Base-by-base conservation (phyloP, 2,888 invertebrate species). In the Trypoxylon attenuatum region DNA sequence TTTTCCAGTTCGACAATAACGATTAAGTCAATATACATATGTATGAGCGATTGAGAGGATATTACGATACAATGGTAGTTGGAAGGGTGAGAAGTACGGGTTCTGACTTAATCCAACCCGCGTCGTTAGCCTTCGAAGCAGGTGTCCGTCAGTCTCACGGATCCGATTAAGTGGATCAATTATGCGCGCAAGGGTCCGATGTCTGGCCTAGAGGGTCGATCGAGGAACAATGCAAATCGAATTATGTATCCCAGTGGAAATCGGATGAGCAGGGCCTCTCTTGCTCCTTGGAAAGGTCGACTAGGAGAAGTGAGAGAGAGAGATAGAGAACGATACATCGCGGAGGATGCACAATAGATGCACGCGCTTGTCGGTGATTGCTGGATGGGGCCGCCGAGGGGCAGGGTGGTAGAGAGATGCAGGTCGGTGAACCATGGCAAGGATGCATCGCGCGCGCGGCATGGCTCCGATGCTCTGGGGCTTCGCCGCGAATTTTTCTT, bases 151-250 rank as follows among this genome's bases (percentile, higher is more conserved):
- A 67, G 70, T 75, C 71, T 69, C 72, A 78, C 78, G 62, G 52
- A 45, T 50, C 43, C 63, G 72, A 76, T 77, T 75, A 73, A 69
- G 77, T 75, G 79, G 80, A 81, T 84, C 81, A 84, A 84, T 83
- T 82, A 82, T 80, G 79, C 72, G 82, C 80, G 82, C 77, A 73
- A 80, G 73, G 59, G 70, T 60, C 1, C 55, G 71, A 66, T 72
- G 78, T 63, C 71, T 73, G 77, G 52, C 41, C 52, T 57, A 50
- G 50, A 63, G 49, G 45, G 68, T 62, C 66, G 77, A 78, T 79
- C 69, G 76, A 64, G 70, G 75, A 80, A 83, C 83, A 84, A 84
- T 83, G 79, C 80, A 59, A 59, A 77, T 75, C 76, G 74, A 82
- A 82, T 82, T 80, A 79, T 79, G n/a, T n/a, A 78, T 70, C 72